Conservation (phyloP, 1,140 invertebrate genomes). For the Ips typographus region DNA sequence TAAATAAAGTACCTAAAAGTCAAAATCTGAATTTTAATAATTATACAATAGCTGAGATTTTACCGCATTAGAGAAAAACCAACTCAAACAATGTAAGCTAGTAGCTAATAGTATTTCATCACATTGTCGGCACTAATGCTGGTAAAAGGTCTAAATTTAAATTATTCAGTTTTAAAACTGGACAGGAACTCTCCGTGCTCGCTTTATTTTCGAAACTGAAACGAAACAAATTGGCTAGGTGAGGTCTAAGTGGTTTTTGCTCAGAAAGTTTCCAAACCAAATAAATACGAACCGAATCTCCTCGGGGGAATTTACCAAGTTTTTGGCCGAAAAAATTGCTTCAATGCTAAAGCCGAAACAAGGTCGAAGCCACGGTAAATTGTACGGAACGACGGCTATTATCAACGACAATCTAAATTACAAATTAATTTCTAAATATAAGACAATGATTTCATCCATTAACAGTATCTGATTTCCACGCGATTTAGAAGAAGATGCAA, state of each 20-base stretch:
- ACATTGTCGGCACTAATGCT: background rate
- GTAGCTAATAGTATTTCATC: background rate
- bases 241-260: slow-evolving; percentile 1
- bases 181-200: background rate
- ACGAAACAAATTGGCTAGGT: slow-evolving; percentile 4
- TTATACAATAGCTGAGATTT: too few species aligned
- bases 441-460: slow-evolving; percentile 11
- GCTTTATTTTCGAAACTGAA: background rate
- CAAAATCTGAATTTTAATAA: too few species aligned
- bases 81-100: too few species aligned
- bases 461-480: background rate
- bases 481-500: background rate
- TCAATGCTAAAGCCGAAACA: background rate
- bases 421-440: slow-evolving; percentile 13
- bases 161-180: slow-evolving; percentile 3
- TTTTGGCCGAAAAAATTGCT: background rate
- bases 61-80: too few species aligned
- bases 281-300: background rate
- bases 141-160: background rate
- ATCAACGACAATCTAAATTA: slow-evolving; percentile 9
- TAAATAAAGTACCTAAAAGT: too few species aligned
- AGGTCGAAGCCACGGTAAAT: background rate
- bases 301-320: background rate
- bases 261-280: slow-evolving; percentile 1
- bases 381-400: background rate